Evolutionary conservation across 2,113 vertebrate genomes (phyloP).

Genomic region (Condylura cristata): DNA sequence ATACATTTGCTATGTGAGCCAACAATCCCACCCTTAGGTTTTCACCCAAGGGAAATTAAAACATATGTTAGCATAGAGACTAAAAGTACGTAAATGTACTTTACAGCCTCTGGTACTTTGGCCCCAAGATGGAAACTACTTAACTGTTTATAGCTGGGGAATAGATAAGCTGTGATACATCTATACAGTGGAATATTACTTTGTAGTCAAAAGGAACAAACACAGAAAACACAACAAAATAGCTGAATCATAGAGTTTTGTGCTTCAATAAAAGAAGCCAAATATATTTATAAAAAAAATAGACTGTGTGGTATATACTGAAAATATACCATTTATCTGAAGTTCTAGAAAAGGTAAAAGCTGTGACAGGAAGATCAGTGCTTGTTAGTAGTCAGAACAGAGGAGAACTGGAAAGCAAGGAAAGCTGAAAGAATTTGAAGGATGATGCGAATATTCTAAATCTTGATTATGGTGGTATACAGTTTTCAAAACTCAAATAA

Average conservation of each 20-base stretch:
- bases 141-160: neutral
- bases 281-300: rapidly evolving
- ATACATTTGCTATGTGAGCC: neutral
- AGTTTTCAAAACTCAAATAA: neutral
- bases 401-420: rapidly evolving
- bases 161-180: neutral
- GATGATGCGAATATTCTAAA: neutral
- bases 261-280: no score
- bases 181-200: neutral
- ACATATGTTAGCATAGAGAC: no score
- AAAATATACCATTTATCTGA: neutral
- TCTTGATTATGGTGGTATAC: neutral
- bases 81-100: neutral
- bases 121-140: neutral
- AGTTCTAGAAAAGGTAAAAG: neutral
- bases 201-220: neutral
- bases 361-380: no score
- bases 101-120: neutral
- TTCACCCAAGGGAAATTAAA: neutral
- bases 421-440: rapidly evolving
- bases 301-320: neutral
- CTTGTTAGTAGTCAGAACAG: neutral
- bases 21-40: neutral
- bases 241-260: neutral
- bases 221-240: neutral